Evolutionary conservation across 2,888 invertebrate species (phyloP).

Genomic region (Oxyteleia sp.): DNA sequence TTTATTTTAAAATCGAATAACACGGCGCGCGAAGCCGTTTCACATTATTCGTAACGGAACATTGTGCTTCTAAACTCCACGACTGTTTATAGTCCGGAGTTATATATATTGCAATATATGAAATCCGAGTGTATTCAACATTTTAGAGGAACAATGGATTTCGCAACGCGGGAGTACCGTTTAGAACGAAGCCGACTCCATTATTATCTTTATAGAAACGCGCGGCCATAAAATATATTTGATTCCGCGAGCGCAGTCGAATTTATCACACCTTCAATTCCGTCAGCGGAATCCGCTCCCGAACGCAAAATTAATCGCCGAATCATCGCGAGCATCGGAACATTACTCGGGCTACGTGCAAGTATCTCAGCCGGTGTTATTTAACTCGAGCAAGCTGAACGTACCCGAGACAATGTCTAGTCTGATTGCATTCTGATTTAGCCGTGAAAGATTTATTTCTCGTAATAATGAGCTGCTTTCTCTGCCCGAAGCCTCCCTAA

Average conservation of each 20-base stretch:
- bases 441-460: slow-evolving; percentile 77
- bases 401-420: slow-evolving; percentile 73
- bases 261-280: slow-evolving; percentile 52
- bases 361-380: slow-evolving; percentile 48
- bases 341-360: slow-evolving; percentile 38
- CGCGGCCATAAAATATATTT: slow-evolving; percentile 50
- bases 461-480: slow-evolving; percentile 74
- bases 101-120: slow-evolving; percentile 51
- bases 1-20: slow-evolving; percentile 47
- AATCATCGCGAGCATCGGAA: slow-evolving; percentile 52
- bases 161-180: slow-evolving; percentile 28
- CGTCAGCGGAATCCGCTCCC: slow-evolving; percentile 28
- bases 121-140: slow-evolving; percentile 55
- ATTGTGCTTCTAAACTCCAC: slow-evolving; percentile 50
- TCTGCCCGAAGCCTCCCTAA: slow-evolving; percentile 66
- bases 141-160: slow-evolving; percentile 56
- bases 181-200: slow-evolving; percentile 38
- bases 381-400: slow-evolving; percentile 53
- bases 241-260: slow-evolving; percentile 38
- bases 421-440: slow-evolving; percentile 74
- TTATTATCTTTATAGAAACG: slow-evolving; percentile 59
- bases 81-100: slow-evolving; percentile 51
- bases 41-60: slow-evolving; percentile 44
- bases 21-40: slow-evolving; percentile 17
- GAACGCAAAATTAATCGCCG: slow-evolving; percentile 58